Conservation (phyloP, 2,113 vertebrate species). For the Sinocyclocheilus maitianheensis region DNA sequence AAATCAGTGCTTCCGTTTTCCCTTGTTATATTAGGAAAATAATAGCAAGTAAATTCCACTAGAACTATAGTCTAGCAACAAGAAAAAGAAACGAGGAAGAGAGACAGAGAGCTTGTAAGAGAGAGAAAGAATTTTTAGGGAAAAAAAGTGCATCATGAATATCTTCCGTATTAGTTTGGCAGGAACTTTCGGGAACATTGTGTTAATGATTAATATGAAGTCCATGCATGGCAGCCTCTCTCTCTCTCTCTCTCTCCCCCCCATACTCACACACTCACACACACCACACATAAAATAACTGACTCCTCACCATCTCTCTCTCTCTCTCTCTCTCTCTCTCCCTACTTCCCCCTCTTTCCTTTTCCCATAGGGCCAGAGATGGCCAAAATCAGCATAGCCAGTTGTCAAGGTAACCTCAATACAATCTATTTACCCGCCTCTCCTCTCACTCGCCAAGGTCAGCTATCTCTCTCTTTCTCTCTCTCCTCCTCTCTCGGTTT, state of each 20-base stretch:
- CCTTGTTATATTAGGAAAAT: slow-evolving; percentile 46
- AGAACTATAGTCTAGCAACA: slow-evolving; percentile 30
- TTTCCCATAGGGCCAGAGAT: slow-evolving; percentile 78
- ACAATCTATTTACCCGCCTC: slow-evolving; percentile 92
- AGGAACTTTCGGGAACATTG: slow-evolving; percentile 78
- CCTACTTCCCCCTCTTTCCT: slow-evolving; percentile 28
- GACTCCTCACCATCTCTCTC: slow-evolving; percentile 48
- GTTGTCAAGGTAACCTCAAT: slow-evolving; percentile 94
- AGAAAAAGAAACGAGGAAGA: neutral
- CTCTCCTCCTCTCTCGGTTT: slow-evolving; percentile 75
- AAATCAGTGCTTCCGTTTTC: slow-evolving; percentile 44
- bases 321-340: slow-evolving; percentile 5
- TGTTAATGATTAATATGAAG: slow-evolving; percentile 90
- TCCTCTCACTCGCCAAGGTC: slow-evolving; percentile 86
- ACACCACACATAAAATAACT: slow-evolving; percentile 40
- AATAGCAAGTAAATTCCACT: slow-evolving; percentile 40
- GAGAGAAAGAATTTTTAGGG: slow-evolving; percentile 7
- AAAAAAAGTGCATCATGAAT: slow-evolving; percentile 73
- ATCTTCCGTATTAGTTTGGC: slow-evolving; percentile 76
- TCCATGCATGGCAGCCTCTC: slow-evolving; percentile 77
- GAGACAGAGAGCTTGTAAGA: neutral
- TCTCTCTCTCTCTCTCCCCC: slow-evolving; percentile 47
- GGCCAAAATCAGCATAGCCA: slow-evolving; percentile 92
- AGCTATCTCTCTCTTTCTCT: slow-evolving; percentile 72
- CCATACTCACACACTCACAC: slow-evolving; percentile 11